Conservation (phyloP, 2,888 invertebrate genomes). For the Octonoba sinensis region DNA sequence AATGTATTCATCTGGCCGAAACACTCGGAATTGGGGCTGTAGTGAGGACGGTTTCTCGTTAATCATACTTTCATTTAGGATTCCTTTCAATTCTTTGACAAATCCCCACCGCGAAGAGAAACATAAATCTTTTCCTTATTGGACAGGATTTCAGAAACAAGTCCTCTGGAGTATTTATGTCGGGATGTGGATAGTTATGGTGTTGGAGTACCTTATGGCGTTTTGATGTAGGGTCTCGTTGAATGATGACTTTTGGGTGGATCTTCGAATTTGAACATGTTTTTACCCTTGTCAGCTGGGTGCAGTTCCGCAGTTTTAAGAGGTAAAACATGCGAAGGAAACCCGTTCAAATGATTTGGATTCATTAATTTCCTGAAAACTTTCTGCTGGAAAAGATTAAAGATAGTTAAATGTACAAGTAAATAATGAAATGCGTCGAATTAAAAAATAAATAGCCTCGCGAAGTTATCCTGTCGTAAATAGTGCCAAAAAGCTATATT, state of each 20-base stretch:
- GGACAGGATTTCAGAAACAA: conserved; percentile 32
- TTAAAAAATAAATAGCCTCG: too few relatives aligned
- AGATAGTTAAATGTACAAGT: too few relatives aligned
- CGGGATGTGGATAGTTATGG: neutral
- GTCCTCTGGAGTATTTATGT: conserved; percentile 22
- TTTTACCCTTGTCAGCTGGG: too few relatives aligned
- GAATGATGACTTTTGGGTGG: conserved; percentile 14
- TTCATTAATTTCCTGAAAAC: too few relatives aligned
- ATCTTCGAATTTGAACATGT: neutral
- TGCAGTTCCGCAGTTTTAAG: too few relatives aligned
- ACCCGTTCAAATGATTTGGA: too few relatives aligned
- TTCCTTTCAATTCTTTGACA: conserved; percentile 55
- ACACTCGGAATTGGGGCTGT: conserved; percentile 30
- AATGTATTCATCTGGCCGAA: conserved; percentile 51
- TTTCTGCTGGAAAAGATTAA: too few relatives aligned
- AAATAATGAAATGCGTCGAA: too few relatives aligned
- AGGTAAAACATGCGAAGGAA: too few relatives aligned
- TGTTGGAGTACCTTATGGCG: neutral
- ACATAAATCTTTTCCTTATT: conserved; percentile 52
- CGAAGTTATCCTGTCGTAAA: too few relatives aligned
- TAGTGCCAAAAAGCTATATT: too few relatives aligned
- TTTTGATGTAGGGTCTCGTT: neutral
- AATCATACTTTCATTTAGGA: conserved; percentile 56
- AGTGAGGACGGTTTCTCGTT: conserved; percentile 29
- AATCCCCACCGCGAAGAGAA: conserved; percentile 38